These are phyloP conservation scores for Papilio polyxenes DNA, from an alignment of 1,140 invertebrate species.

Conservation along the genomic window DNA sequence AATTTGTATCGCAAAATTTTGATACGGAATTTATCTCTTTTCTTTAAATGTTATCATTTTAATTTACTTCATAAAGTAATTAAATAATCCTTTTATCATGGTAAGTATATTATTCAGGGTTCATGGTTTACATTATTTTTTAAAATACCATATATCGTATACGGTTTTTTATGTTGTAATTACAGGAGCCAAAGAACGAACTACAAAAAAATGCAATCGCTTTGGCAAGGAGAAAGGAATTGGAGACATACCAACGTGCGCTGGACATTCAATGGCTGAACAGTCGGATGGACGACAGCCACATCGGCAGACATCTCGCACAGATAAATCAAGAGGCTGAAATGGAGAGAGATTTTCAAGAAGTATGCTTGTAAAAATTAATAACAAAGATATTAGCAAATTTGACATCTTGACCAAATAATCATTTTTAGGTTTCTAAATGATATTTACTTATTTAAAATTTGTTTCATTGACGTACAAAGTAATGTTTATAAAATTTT, in stretches of 20 bases:
- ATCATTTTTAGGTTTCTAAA: too few relatives aligned
- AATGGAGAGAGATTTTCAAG: conserved; percentile 73
- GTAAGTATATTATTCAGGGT: background rate
- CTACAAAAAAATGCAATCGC: conserved; percentile 65
- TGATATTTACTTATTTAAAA: too few relatives aligned
- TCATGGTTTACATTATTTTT: background rate
- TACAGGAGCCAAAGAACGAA: conserved; percentile 67
- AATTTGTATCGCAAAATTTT: background rate
- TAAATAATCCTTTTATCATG: background rate
- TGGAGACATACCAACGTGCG: conserved; percentile 64
- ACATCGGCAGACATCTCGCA: conserved; percentile 68
- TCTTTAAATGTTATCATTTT: background rate
- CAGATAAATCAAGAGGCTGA: conserved; percentile 67
- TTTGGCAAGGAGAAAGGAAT: conserved; percentile 57
- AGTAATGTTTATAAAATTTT: too few relatives aligned
- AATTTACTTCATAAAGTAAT: background rate
- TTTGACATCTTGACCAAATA: too few relatives aligned
- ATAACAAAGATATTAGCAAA: too few relatives aligned
- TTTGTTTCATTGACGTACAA: too few relatives aligned
- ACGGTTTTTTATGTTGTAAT: conserved; percentile 20
- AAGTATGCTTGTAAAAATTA: conserved; percentile 51
- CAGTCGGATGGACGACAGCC: conserved; percentile 70
- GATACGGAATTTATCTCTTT: background rate
- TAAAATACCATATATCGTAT: background rate
- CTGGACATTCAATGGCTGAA: conserved; percentile 73